Conservation (phyloP, 2,797 vertebrate genomes). For the Sebastes kiyomatsui region DNA sequence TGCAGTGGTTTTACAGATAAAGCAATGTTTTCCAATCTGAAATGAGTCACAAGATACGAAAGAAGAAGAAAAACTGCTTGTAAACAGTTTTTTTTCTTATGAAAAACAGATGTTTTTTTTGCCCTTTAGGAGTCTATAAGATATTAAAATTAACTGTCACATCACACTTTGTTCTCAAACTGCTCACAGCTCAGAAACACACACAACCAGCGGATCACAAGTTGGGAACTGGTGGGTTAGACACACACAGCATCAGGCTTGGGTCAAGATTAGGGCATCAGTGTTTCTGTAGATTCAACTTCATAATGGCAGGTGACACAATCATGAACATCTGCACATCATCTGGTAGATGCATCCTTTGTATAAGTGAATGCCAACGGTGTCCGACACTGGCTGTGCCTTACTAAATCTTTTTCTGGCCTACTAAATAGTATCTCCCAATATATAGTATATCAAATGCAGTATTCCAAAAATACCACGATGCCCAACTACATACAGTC, state of each 20-base stretch:
- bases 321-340: neutral
- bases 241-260: neutral
- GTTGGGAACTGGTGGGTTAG: neutral
- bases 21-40: neutral
- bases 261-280: neutral
- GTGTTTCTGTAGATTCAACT: neutral
- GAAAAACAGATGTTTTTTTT: neutral
- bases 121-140: neutral
- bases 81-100: neutral
- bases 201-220: neutral
- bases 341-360: neutral
- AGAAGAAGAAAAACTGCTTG: neutral
- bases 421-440: too few relatives aligned
- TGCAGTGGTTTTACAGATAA: neutral
- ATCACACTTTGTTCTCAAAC: neutral
- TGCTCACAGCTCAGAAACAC: neutral
- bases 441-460: too few relatives aligned
- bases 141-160: neutral
- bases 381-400: too few relatives aligned
- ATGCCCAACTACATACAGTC: too few relatives aligned
- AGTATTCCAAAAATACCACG: too few relatives aligned
- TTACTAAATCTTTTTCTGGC: too few relatives aligned
- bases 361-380: neutral
- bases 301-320: neutral
- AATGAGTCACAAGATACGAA: neutral